Conservation (phyloP, 2,888 invertebrate genomes). For the Callyntrura guangdongensis region DNA sequence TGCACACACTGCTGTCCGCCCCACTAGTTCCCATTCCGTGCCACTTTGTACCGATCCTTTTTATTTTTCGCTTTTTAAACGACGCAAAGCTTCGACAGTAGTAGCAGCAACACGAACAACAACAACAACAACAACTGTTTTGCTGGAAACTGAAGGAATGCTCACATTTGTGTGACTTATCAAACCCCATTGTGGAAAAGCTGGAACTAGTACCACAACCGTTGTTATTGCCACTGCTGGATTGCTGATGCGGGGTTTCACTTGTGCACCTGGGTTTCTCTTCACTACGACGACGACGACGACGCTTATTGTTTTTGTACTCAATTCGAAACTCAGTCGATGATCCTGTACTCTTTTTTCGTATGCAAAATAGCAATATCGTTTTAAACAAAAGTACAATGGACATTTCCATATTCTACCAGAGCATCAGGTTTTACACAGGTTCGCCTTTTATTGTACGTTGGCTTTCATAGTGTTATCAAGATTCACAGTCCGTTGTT, state of each 20-base stretch:
- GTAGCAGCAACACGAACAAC: background rate
- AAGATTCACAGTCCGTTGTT: too few relatives aligned
- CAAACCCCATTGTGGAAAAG: background rate
- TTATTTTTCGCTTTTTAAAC: background rate
- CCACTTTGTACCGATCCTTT: background rate
- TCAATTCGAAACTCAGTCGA: conserved; percentile 27
- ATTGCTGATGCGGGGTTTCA: background rate
- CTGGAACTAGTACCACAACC: background rate
- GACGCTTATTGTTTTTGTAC: conserved; percentile 12
- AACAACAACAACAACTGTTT: background rate
- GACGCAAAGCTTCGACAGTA: background rate
- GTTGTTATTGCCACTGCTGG: background rate
- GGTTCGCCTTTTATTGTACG: background rate
- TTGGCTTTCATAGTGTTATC: background rate
- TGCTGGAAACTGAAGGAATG: background rate
- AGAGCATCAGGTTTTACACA: background rate
- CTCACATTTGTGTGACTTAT: background rate
- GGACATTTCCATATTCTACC: conserved; percentile 44
- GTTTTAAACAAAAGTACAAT: conserved; percentile 51
- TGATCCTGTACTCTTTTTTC: conserved; percentile 5
- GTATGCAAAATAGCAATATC: conserved; percentile 29
- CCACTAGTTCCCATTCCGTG: background rate
- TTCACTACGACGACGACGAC: conserved; percentile 31
- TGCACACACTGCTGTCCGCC: background rate
- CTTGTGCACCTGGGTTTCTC: background rate